Percentiles rank a stretch among this genome's conserved stretches.
phyloP scores from a whole-genome alignment of 2,113 vertebrate species.

The Oryzias curvinotus region DNA sequence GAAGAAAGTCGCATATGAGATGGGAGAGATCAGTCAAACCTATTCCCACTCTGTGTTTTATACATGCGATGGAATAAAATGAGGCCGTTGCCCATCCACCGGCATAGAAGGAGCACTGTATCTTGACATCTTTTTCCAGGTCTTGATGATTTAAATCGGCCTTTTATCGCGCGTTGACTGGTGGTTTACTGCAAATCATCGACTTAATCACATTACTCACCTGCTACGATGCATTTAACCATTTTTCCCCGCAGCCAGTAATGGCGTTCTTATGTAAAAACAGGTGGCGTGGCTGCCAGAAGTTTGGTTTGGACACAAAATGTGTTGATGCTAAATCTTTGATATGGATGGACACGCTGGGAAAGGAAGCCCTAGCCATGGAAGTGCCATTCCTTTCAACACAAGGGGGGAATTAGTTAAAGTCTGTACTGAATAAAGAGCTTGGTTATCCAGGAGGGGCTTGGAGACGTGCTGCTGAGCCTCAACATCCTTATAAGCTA shows the following conservation, averaged over 20 bases:
- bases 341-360: too few species aligned
- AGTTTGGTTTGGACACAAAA: background rate
- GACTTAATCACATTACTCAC: constrained; percentile 50
- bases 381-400: too few species aligned
- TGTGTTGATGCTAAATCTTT: background rate
- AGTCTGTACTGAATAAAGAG: too few species aligned
- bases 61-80: constrained; percentile 87
- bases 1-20: constrained; percentile 87
- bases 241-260: background rate
- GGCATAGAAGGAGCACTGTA: constrained; percentile 36
- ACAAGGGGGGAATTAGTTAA: too few species aligned
- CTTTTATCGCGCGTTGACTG: constrained; percentile 26
- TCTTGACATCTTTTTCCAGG: constrained; percentile 32
- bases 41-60: constrained; percentile 93
- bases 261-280: constrained; percentile 5
- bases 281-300: background rate
- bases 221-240: constrained; percentile 9
- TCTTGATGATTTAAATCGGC: constrained; percentile 38
- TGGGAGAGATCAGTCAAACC: constrained; percentile 92
- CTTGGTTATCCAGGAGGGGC: too few species aligned
- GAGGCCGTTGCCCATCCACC: constrained; percentile 76
- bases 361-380: too few species aligned
- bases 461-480: too few species aligned
- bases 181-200: constrained; percentile 32
- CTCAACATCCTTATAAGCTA: too few species aligned